Evolutionary conservation across 1,140 invertebrate genomes (phyloP).

Genomic region (Aphis craccivora): DNA sequence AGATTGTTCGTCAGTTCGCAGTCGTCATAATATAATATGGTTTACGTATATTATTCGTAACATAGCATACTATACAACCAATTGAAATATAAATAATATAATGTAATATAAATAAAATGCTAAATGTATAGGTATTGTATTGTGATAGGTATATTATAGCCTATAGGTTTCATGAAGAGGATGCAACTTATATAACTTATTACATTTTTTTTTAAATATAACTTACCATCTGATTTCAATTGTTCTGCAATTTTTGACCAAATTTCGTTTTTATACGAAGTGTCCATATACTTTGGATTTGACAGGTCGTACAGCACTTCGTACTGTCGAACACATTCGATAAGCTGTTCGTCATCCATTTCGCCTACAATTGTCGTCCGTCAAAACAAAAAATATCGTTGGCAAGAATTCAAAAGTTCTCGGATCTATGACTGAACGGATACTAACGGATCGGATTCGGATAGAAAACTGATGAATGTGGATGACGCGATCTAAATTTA

Average conservation of each 20-base stretch:
- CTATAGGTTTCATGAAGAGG: no score
- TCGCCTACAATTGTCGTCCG: background rate
- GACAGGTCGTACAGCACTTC: conserved; percentile 5
- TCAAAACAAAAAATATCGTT: conserved; percentile 40
- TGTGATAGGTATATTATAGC: no score
- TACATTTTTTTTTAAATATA: conserved; percentile 4
- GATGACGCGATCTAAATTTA: conserved; percentile 27
- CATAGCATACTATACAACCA: background rate
- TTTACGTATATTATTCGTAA: background rate
- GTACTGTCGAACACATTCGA: conserved; percentile 45
- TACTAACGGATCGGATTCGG: conserved; percentile 23
- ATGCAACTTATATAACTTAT: no score
- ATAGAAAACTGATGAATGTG: conserved; percentile 25
- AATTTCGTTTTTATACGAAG: conserved; percentile 10
- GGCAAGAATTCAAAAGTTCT: background rate
- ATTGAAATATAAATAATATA: background rate
- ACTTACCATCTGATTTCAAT: background rate
- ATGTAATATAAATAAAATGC: background rate
- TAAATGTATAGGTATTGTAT: background rate
- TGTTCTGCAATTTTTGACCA: conserved; percentile 14
- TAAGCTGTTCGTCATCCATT: conserved; percentile 23
- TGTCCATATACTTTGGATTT: conserved; percentile 1
- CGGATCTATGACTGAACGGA: background rate
- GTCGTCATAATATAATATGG: conserved; percentile 14
- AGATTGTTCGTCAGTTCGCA: background rate